Conservation (phyloP, 2,888 invertebrate species). For the Gisinianus flammeolus region DNA sequence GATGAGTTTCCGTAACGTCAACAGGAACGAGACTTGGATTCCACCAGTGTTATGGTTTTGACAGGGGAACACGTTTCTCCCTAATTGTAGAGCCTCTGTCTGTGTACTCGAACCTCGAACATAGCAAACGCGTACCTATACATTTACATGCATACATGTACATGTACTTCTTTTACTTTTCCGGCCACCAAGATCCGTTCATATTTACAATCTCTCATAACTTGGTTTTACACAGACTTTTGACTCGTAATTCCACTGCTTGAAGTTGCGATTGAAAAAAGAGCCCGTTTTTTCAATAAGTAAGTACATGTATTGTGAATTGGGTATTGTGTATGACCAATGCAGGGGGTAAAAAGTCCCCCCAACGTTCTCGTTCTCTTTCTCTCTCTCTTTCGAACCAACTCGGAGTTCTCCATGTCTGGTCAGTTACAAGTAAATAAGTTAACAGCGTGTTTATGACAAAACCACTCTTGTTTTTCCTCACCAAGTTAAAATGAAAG, state of each 20-base stretch:
- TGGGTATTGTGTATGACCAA: not conserved
- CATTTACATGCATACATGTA: no score
- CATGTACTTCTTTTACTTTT: no score
- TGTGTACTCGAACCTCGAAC: no score
- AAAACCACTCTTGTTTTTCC: constrained; percentile 7
- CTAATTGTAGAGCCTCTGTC: no score
- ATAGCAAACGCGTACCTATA: no score
- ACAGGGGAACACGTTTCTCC: not conserved
- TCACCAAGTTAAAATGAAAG: not conserved
- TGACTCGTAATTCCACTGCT: no score
- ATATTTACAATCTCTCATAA: no score
- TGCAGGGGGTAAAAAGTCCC: constrained; percentile 9
- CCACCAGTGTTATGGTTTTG: not conserved
- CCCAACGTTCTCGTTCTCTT: not conserved
- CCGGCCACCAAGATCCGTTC: no score
- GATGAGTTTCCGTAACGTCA: constrained; percentile 11
- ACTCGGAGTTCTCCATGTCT: not conserved
- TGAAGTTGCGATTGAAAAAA: not conserved
- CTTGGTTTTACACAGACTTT: no score
- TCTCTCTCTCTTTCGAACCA: not conserved
- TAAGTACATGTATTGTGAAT: no score
- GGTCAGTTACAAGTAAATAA: constrained; percentile 28
- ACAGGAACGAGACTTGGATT: not conserved
- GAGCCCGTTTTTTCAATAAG: not conserved
- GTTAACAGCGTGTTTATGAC: constrained; percentile 25